A percentile compares a stretch with the other conserved stretches of the same genome.
These are phyloP conservation scores for Hirtodrosophila histrioides DNA, from an alignment of 2,888 invertebrate species.

Conservation along the genomic window DNA sequence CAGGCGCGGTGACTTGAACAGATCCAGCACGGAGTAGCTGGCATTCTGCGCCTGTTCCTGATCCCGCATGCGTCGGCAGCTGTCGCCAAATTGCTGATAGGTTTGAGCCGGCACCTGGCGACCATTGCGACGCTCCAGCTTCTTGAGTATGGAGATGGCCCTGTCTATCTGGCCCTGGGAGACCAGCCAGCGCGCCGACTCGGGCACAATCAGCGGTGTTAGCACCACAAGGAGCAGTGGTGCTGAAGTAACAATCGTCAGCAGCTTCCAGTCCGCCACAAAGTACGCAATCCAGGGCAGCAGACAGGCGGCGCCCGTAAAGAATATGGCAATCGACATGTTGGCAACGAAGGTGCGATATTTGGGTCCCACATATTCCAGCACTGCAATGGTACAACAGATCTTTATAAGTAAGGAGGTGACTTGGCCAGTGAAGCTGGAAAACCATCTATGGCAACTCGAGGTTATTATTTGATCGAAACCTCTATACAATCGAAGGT, in stretches of 20 bases:
- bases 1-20: slow-evolving; percentile 91
- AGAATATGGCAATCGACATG: slow-evolving; percentile 95
- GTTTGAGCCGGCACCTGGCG: slow-evolving; percentile 90
- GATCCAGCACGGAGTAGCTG: slow-evolving; percentile 91
- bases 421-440: no score
- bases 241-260: slow-evolving; percentile 91
- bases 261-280: slow-evolving; percentile 91
- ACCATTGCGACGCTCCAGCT: slow-evolving; percentile 92
- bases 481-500: no score
- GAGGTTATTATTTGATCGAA: no score
- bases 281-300: slow-evolving; percentile 94
- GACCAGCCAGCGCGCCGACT: slow-evolving; percentile 95
- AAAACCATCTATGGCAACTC: no score
- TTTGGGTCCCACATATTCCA: slow-evolving; percentile 95
- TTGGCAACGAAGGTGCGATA: slow-evolving; percentile 96
- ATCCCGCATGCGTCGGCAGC: slow-evolving; percentile 88
- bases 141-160: slow-evolving; percentile 90
- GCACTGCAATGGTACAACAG: slow-evolving; percentile 86
- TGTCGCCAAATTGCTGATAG: slow-evolving; percentile 88
- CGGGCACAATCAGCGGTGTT: slow-evolving; percentile 92
- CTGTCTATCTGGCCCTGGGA: slow-evolving; percentile 93
- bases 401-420: not conserved
- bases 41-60: slow-evolving; percentile 88
- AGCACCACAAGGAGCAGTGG: slow-evolving; percentile 89
- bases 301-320: slow-evolving; percentile 91